Conservation (phyloP, 2,888 invertebrate species). For the Clitarchus hookeri region DNA sequence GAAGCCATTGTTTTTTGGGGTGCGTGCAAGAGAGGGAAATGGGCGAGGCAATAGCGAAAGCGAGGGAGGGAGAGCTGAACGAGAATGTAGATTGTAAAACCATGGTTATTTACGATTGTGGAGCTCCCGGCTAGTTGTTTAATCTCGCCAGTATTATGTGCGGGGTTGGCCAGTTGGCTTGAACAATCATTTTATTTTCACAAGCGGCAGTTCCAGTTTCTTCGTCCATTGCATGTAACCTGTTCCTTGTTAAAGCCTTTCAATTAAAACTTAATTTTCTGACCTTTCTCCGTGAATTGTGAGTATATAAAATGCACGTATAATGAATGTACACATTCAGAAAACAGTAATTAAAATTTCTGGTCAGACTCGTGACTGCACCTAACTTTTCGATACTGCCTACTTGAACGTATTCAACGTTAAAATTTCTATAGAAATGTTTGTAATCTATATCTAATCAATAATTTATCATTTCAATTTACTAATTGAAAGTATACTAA, state of each 20-base stretch:
- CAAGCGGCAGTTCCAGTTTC: not conserved
- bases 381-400: too few species aligned
- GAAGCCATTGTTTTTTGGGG: not conserved
- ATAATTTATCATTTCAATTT: too few species aligned
- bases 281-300: not conserved
- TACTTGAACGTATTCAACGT: too few species aligned
- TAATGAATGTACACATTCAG: not conserved
- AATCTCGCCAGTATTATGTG: conserved; percentile 1
- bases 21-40: not conserved
- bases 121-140: not conserved
- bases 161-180: not conserved
- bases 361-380: too few species aligned
- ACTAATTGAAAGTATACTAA: too few species aligned
- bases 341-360: too few species aligned
- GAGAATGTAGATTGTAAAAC: not conserved
- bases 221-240: not conserved
- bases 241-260: not conserved
- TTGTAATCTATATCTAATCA: too few species aligned
- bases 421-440: too few species aligned
- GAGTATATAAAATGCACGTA: not conserved
- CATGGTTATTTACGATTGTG: conserved; percentile 5
- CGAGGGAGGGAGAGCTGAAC: not conserved
- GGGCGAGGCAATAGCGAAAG: too few species aligned
- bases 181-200: not conserved
- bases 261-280: not conserved